A percentile compares a stretch with the other conserved stretches of the same genome.
phyloP scores from a whole-genome alignment of 2,113 vertebrate genomes.

The Thamnophis sirtalis region DNA sequence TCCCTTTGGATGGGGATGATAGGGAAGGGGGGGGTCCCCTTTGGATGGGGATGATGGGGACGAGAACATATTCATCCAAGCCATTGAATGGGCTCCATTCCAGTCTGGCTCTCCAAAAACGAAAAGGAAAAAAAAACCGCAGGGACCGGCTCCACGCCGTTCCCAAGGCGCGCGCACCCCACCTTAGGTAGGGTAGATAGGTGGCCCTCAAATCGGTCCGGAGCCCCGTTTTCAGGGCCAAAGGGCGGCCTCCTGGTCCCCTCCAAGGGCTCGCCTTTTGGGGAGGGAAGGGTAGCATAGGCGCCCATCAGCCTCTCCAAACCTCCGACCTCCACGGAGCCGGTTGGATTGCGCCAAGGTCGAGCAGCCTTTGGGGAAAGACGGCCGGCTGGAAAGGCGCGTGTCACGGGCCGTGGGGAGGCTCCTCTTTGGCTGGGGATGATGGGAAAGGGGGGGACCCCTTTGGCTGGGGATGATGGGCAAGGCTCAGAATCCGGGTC shows the following conservation, averaged over 20 bases:
- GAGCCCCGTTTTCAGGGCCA: background rate
- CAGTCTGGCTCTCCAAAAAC: too few species aligned
- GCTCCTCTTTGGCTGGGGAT: background rate
- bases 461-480: background rate
- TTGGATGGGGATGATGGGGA: too few species aligned
- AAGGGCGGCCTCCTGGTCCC: background rate
- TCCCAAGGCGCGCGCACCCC: background rate
- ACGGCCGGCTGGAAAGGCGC: background rate
- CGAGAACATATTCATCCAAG: too few species aligned
- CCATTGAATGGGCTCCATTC: too few species aligned
- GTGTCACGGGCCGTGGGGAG: background rate
- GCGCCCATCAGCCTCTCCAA: background rate
- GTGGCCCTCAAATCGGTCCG: background rate
- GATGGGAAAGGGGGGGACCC: background rate
- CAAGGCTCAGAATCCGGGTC: background rate
- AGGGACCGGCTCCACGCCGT: background rate
- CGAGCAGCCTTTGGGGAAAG: background rate
- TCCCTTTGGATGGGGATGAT: too few species aligned
- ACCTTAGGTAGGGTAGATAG: background rate
- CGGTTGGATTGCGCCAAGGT: background rate
- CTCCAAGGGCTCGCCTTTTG: background rate
- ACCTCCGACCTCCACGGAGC: background rate
- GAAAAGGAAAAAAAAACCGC: too few species aligned
- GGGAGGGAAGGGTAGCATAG: background rate
- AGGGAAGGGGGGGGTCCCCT: too few species aligned